A percentile compares a stretch with the other conserved stretches of the same genome.
Evolutionary conservation across 2,113 vertebrate genomes (phyloP).

Genomic region (Protobothrops flavoviridis): DNA sequence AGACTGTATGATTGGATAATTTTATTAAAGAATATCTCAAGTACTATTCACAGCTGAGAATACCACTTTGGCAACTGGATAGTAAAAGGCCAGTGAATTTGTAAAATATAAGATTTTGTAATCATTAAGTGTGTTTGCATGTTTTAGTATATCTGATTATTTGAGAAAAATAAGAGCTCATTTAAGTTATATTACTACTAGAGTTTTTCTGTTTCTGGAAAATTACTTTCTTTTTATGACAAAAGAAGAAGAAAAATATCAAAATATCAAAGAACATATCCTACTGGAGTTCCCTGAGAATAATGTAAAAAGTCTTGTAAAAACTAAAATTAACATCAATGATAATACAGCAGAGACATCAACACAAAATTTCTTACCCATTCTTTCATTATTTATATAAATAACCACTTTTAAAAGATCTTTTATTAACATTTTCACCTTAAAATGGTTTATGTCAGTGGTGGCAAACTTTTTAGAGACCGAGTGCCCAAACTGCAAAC

Average conservation of each 20-base stretch:
- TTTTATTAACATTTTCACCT: background rate
- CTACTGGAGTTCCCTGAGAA: background rate
- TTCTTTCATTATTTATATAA: background rate
- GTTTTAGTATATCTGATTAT: slow-evolving; percentile 7
- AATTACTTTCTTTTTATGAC: background rate
- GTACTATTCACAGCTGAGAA: background rate
- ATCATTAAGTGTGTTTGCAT: background rate
- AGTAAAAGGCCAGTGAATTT: background rate
- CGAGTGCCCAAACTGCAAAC: too few species aligned
- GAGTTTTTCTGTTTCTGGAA: background rate
- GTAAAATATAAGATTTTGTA: background rate
- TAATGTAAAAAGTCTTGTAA: background rate
- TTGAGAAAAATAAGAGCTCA: background rate
- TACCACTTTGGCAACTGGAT: background rate
- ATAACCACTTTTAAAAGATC: background rate
- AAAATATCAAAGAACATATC: background rate
- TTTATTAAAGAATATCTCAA: slow-evolving; percentile 13
- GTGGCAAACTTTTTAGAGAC: too few species aligned
- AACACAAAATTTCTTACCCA: background rate
- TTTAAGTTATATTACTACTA: background rate
- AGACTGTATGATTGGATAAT: background rate
- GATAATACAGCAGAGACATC: background rate
- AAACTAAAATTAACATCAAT: background rate
- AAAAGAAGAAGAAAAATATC: background rate
- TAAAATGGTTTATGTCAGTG: background rate